Evolutionary conservation across 2,797 vertebrate species (phyloP).

Genomic region (Fratercula arctica): DNA sequence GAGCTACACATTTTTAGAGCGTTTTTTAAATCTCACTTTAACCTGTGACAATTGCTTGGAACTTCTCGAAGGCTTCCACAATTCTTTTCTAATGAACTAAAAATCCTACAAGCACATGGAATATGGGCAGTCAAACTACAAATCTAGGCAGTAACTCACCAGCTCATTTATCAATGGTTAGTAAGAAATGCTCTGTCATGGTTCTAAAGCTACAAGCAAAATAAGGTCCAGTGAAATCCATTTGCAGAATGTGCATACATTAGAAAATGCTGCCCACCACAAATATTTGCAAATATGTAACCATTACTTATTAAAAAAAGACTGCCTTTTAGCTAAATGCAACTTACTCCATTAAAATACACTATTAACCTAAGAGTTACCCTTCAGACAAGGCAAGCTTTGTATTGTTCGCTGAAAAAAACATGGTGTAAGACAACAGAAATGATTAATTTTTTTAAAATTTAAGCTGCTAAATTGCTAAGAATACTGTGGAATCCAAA

Average conservation of each 20-base stretch:
- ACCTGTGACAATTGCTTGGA: neutral
- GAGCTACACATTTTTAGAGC: neutral
- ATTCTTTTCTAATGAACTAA: neutral
- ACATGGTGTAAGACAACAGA: neutral
- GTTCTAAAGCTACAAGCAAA: neutral
- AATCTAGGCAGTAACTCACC: neutral
- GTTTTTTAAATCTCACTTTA: neutral
- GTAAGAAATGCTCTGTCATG: neutral
- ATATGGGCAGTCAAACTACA: neutral
- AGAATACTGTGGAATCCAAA: neutral
- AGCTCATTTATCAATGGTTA: neutral
- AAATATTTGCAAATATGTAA: neutral
- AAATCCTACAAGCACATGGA: neutral
- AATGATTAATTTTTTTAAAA: neutral
- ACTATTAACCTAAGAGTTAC: neutral
- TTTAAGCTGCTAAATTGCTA: neutral
- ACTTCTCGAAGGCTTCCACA: neutral
- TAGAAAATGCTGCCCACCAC: neutral
- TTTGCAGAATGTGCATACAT: neutral
- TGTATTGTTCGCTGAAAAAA: neutral
- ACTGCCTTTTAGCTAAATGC: neutral
- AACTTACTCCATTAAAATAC: neutral
- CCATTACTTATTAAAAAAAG: neutral
- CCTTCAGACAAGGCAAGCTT: neutral
- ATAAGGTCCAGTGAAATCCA: neutral